A percentile compares a stretch with the other conserved stretches of the same genome.
Evolutionary conservation across 1,140 invertebrate species (phyloP).

Genomic region (Formica selysi): DNA sequence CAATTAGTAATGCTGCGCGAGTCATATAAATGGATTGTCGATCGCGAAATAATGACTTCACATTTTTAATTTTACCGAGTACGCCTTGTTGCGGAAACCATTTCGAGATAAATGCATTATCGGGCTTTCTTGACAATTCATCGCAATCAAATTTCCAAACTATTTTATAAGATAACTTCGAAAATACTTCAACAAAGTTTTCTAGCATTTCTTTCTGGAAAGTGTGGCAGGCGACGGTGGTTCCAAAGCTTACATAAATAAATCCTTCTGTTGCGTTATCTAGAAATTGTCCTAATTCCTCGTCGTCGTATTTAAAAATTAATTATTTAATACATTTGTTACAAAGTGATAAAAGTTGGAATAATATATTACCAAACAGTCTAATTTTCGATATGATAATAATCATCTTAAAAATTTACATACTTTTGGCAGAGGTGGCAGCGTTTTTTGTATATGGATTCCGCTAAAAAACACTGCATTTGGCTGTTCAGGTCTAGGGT

Average conservation of each 20-base stretch:
- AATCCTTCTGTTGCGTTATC: constrained; percentile 86
- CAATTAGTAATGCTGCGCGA: background rate
- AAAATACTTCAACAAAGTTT: constrained; percentile 86
- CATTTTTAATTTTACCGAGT: constrained; percentile 73
- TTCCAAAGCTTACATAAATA: constrained; percentile 88
- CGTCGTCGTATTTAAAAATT: constrained; percentile 25
- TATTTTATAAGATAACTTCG: constrained; percentile 76
- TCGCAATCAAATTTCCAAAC: constrained; percentile 76
- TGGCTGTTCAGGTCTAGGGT: constrained; percentile 86
- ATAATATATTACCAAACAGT: background rate
- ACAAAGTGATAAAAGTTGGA: constrained; percentile 17
- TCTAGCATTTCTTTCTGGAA: constrained; percentile 72
- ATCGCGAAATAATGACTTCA: constrained; percentile 38
- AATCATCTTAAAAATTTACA: background rate
- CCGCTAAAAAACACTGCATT: constrained; percentile 86
- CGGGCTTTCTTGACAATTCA: constrained; percentile 14
- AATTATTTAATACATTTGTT: constrained; percentile 4
- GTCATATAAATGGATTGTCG: constrained; percentile 2
- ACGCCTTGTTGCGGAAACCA: constrained; percentile 84
- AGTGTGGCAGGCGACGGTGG: constrained; percentile 78
- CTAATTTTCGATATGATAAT: background rate
- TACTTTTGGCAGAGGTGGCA: constrained; percentile 69
- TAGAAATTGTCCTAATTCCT: constrained; percentile 84
- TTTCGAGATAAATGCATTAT: constrained; percentile 81
- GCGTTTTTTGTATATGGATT: constrained; percentile 82